Percentiles rank a stretch among this genome's conserved stretches.
Evolutionary conservation across 2,888 invertebrate genomes (phyloP).

Genomic region (Liodrosophila aerea): DNA sequence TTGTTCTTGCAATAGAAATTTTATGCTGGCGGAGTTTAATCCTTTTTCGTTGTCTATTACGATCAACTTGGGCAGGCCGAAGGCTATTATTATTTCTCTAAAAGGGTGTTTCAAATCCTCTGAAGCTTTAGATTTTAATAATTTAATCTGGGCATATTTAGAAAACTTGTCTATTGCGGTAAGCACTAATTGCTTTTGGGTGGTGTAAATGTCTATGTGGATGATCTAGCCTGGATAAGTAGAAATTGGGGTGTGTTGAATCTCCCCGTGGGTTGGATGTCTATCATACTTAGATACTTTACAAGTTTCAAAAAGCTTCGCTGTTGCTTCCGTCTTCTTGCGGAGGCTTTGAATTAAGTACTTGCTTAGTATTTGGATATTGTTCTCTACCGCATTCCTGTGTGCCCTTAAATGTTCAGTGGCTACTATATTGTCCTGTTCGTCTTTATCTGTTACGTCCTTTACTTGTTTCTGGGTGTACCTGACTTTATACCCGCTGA

Average conservation of each 20-base stretch:
- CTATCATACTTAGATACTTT: too few relatives aligned
- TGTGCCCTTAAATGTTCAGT: conserved; percentile 10
- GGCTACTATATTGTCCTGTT: not conserved
- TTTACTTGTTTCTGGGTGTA: conserved; percentile 6
- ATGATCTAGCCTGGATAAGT: conserved; percentile 1
- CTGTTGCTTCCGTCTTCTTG: not conserved
- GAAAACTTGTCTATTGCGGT: not conserved
- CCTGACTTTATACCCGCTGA: conserved; percentile 6
- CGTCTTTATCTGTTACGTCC: not conserved
- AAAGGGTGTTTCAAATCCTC: conserved; percentile 11
- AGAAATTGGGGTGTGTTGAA: not conserved
- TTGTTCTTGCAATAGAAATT: conserved; percentile 12
- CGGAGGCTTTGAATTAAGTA: conserved; percentile 9
- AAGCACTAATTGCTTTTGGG: not conserved
- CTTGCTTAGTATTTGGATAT: conserved; percentile 4
- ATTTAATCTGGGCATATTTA: conserved; percentile 3
- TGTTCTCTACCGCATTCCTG: conserved; percentile 5
- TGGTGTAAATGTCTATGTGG: not conserved
- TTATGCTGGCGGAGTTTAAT: conserved; percentile 1
- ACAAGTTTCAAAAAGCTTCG: not conserved
- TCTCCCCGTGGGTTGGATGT: not conserved
- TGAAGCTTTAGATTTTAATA: conserved; percentile 11
- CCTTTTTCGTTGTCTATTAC: conserved; percentile 14
- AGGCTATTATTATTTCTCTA: conserved; percentile 15
- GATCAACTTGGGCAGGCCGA: conserved; percentile 7